phyloP scores from a whole-genome alignment of 2,888 invertebrate genomes.

The Cerastis rubricosa region DNA sequence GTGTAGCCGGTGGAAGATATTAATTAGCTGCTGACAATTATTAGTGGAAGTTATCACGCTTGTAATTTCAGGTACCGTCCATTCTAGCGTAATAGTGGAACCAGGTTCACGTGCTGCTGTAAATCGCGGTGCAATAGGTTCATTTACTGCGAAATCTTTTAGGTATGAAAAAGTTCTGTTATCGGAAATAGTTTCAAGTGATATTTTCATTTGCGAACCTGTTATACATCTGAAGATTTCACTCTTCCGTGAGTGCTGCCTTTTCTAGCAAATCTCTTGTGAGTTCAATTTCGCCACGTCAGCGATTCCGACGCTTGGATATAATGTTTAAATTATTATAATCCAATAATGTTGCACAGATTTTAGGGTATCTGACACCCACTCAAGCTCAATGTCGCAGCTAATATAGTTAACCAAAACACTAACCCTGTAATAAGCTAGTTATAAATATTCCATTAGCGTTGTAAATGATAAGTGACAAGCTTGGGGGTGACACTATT shows the following conservation, averaged over 20 bases:
- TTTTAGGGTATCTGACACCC: not conserved
- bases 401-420: slow-evolving; percentile 7
- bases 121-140: not conserved
- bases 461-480: slow-evolving; percentile 75
- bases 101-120: not conserved
- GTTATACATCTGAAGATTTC: not conserved
- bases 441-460: slow-evolving; percentile 70
- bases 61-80: slow-evolving; percentile 25
- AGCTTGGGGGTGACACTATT: slow-evolving; percentile 72
- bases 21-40: slow-evolving; percentile 64
- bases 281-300: not conserved
- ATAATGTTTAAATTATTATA: not conserved
- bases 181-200: slow-evolving; percentile 1
- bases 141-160: not conserved
- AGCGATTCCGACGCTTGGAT: not conserved
- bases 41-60: slow-evolving; percentile 47
- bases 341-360: not conserved
- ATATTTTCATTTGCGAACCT: not conserved
- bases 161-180: not conserved
- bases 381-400: slow-evolving; percentile 7
- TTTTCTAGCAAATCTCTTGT: not conserved
- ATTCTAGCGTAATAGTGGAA: not conserved
- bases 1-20: slow-evolving; percentile 51
- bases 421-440: slow-evolving; percentile 57
- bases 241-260: not conserved